A percentile compares a stretch with the other conserved stretches of the same genome.
Conservation (phyloP, 1,140 invertebrate genomes). For the Tetraneura akinire region DNA sequence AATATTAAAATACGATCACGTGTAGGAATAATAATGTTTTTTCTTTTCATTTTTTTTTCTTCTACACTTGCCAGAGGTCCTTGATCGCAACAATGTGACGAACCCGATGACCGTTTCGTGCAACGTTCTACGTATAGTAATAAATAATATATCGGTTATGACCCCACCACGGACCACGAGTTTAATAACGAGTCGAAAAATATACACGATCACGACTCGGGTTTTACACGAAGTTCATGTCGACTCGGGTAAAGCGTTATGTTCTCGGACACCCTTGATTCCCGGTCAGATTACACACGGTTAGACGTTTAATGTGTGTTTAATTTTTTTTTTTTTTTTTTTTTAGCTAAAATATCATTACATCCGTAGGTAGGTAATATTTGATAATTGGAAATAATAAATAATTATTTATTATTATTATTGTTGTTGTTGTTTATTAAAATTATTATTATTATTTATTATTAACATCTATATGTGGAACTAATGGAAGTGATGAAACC, state of each 20-base stretch:
- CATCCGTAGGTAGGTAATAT: neutral
- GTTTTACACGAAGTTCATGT: slow-evolving; percentile 48
- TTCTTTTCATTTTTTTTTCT: neutral
- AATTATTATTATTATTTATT: neutral
- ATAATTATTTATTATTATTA: neutral
- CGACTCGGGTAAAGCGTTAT: slow-evolving; percentile 40
- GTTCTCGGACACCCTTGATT: slow-evolving; percentile 48
- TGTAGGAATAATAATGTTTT: neutral
- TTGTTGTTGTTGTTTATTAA: neutral
- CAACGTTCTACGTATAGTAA: neutral
- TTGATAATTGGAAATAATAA: neutral
- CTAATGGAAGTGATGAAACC: slow-evolving; percentile 17
- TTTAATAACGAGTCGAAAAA: slow-evolving; percentile 47
- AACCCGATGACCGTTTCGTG: slow-evolving; percentile 44
- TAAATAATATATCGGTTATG: slow-evolving; percentile 48
- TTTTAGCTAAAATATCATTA: no score
- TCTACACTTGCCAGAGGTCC: slow-evolving; percentile 12
- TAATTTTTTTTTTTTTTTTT: no score
- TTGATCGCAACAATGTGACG: slow-evolving; percentile 45
- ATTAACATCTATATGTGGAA: slow-evolving; percentile 16
- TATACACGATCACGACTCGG: slow-evolving; percentile 47
- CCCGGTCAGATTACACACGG: slow-evolving; percentile 22
- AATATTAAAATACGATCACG: neutral
- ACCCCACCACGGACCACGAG: neutral
- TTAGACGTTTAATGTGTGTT: neutral